phyloP scores from a whole-genome alignment of 1,140 invertebrate species.

The Eupeodes corollae region DNA sequence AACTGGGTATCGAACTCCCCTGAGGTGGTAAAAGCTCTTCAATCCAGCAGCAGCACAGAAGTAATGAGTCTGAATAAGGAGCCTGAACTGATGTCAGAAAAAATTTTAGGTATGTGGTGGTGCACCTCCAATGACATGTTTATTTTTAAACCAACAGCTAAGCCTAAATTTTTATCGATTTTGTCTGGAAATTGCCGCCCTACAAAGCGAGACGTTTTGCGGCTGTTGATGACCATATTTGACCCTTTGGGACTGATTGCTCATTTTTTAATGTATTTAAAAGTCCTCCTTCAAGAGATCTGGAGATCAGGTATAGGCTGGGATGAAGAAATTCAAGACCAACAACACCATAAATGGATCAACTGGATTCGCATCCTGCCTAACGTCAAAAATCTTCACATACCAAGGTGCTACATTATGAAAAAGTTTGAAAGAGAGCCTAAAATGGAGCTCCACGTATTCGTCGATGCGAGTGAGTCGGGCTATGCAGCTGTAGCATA shows the following conservation, averaged over 20 bases:
- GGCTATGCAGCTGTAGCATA: too few relatives aligned
- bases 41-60: too few relatives aligned
- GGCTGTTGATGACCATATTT: slow-evolving; percentile 24
- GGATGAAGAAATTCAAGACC: slow-evolving; percentile 20
- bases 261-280: slow-evolving; percentile 27
- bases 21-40: too few relatives aligned
- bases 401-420: too few relatives aligned
- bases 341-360: slow-evolving; percentile 9
- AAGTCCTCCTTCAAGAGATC: slow-evolving; percentile 34
- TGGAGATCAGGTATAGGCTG: slow-evolving; percentile 29
- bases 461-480: too few relatives aligned
- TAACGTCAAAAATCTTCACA: too few relatives aligned
- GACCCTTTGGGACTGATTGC: slow-evolving; percentile 32
- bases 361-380: too few relatives aligned
- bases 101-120: slow-evolving; percentile 5
- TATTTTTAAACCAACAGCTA: background rate
- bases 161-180: too few relatives aligned
- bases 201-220: slow-evolving; percentile 9
- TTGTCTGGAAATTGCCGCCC: too few relatives aligned
- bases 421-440: too few relatives aligned
- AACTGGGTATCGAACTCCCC: slow-evolving; percentile 1
- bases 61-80: too few relatives aligned
- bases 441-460: too few relatives aligned
- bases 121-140: background rate
- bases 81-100: background rate